Evolutionary conservation across 2,888 invertebrate species (phyloP), one percentile per base, ranked within the genome.

Genomic region (Adelognathus sp.): DNA sequence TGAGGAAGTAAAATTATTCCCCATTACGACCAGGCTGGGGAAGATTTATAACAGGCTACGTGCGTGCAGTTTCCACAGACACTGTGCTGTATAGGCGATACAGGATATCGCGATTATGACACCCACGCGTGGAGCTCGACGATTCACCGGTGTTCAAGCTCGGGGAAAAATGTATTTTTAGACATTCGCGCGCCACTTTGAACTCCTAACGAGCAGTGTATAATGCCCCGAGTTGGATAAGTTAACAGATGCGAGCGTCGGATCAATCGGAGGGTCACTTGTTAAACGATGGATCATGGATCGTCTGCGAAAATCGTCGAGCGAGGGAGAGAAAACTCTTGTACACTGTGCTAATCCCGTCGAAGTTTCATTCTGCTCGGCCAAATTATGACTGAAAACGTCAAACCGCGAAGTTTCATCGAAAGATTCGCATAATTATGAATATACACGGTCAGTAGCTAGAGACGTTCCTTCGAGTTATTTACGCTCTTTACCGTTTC

Each of bases 81-180:
- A 54, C 54, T 21, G 63, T 16, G 18, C n/a, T n/a, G n/a, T 16
- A 44, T 50, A 24, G 24, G 60, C 14, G 67, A 61, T 36, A 66
- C 76, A 73, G 77, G 77, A 72, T 77, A 61, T 73, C 67, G 29
- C 67, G 67, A 56, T 77, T 73, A 77, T 77, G 7, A 71, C 71
- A 76, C 66, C 76, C 71, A 72, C 76, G 64, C 70, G 41, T 9
- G 29, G 18, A 18, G 21, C 58, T 60, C 18, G 11, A 60, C 76
- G 50, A 60, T 71, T 66, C 56, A 50, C 31, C 50, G 52, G 52
- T 54, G n/a, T n/a, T 27, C 16, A 58, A 36, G 60, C 41, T 29
- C 33, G 58, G 66, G 66, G 66, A 60, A 63, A 61, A 11, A 60
- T 52, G 64, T 76, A 76, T 76, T 76, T 76, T 76, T 72, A 72